Evolutionary conservation across 2,113 vertebrate species (phyloP).

Genomic region (Kryptolebias marmoratus): DNA sequence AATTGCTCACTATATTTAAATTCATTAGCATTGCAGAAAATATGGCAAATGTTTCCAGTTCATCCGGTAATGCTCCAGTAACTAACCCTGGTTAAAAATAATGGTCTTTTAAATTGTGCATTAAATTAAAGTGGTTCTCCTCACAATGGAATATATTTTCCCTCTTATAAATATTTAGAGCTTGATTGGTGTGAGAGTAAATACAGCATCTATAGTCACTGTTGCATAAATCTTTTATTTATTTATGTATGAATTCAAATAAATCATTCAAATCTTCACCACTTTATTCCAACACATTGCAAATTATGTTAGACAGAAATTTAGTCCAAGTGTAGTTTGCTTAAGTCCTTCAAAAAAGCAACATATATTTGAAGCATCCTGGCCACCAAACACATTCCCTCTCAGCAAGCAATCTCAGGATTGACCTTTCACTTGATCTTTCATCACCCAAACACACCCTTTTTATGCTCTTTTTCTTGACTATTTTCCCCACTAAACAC

Average conservation of each 20-base stretch:
- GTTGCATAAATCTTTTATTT: constrained; percentile 71
- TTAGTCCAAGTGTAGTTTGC: constrained; percentile 38
- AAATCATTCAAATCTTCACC: constrained; percentile 30
- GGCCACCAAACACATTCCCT: constrained; percentile 11
- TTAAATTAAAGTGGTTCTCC: no score
- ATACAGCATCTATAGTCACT: constrained; percentile 52
- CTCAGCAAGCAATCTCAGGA: neutral
- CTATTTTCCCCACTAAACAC: constrained; percentile 33
- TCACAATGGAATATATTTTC: no score
- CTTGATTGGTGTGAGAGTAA: constrained; percentile 64
- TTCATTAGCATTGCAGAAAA: constrained; percentile 64
- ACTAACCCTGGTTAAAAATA: constrained; percentile 65
- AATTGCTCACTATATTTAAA: constrained; percentile 17
- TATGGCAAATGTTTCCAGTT: constrained; percentile 61
- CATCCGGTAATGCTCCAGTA: constrained; percentile 56
- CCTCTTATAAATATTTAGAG: no score
- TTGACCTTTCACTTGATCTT: constrained; percentile 54
- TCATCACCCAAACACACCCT: constrained; percentile 41
- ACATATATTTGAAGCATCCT: constrained; percentile 1
- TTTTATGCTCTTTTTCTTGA: constrained; percentile 39
- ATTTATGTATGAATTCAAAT: constrained; percentile 63
- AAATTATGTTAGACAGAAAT: constrained; percentile 36
- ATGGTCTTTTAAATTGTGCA: constrained; percentile 54
- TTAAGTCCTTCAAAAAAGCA: constrained; percentile 17
- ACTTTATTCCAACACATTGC: constrained; percentile 9